Evolutionary conservation across 2,888 invertebrate genomes (phyloP), one percentile per base, ranked within the genome.

Genomic region (Strigamia crassipes): DNA sequence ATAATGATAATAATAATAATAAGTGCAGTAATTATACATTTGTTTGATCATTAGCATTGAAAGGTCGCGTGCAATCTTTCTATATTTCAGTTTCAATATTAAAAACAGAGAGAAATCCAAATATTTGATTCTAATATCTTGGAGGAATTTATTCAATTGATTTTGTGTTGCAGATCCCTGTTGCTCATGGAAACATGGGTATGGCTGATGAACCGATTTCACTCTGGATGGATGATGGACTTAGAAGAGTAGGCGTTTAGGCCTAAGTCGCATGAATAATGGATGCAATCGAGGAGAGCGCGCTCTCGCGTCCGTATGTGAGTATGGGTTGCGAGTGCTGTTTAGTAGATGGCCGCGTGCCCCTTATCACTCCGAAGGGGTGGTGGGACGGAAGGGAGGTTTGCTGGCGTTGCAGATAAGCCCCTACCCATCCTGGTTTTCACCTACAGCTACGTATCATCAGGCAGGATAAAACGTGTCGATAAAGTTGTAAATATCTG

Each of bases 191-290:
- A 51, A 51, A 51, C 51, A 51, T 51, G 51, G 12, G 51, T 51
- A 51, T 13, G 51, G n/a, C 51, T 51, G 51, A 51, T 51, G 51
- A 51, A 51, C 51, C 51, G 51, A 51, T 51, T 51, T 51, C 51
- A 51, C 51, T 51, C 51, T 51, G 51, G 51, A 51, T 51, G 51
- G 51, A 51, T 51, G 51, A 51, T 51, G 51, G 51, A 51, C 51
- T 51, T 51, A 51, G 51, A 51, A 51, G 51, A 51, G 51, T n/a
- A 51, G 51, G 51, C 51, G 51, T 51, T 51, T 51, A 51, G 51
- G 51, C 51, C 51, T 51, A 51, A 51, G 51, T 51, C 51, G 51
- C 51, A 51, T 51, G 51, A 51, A 51, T 51, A 51, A 51, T 51
- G 51, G 51, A 51, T 51, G 51, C 51, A 51, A 51, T 51, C 51